Conservation (phyloP, 2,797 vertebrate genomes). For the Bradypodion pumilum region DNA sequence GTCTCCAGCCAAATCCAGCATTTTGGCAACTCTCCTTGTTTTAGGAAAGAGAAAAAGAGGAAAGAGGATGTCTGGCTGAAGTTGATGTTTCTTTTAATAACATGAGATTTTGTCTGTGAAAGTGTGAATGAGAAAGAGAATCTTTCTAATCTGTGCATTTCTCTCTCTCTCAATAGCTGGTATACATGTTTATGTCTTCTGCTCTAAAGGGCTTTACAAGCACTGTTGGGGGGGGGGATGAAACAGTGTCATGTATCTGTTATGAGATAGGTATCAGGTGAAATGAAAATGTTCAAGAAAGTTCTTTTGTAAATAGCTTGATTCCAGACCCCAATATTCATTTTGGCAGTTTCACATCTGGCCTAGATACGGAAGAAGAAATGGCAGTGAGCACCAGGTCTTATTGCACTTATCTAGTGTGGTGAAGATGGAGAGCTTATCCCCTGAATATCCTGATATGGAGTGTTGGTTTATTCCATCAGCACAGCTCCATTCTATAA, state of each 20-base stretch:
- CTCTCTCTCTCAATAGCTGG: background rate
- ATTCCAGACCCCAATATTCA: background rate
- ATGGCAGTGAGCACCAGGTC: too few species aligned
- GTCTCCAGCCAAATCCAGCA: background rate
- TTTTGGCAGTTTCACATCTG: too few species aligned
- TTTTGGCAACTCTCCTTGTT: slow-evolving; percentile 43
- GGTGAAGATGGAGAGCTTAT: background rate
- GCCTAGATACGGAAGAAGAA: too few species aligned
- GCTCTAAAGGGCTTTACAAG: background rate
- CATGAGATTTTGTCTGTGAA: background rate
- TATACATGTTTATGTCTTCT: background rate
- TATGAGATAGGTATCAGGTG: background rate
- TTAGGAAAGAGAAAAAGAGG: background rate
- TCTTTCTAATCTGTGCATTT: background rate
- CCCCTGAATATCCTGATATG: background rate
- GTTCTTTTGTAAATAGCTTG: background rate
- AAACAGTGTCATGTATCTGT: background rate
- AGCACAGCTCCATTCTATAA: background rate
- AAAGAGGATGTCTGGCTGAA: slow-evolving; percentile 9
- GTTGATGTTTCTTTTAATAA: slow-evolving; percentile 36
- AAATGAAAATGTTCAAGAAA: background rate
- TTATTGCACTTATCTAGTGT: background rate
- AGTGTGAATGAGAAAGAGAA: background rate
- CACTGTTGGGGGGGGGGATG: background rate
- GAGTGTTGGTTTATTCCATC: background rate